Conservation (phyloP, 2,113 vertebrate genomes). For the Syngnathus scovelli region DNA sequence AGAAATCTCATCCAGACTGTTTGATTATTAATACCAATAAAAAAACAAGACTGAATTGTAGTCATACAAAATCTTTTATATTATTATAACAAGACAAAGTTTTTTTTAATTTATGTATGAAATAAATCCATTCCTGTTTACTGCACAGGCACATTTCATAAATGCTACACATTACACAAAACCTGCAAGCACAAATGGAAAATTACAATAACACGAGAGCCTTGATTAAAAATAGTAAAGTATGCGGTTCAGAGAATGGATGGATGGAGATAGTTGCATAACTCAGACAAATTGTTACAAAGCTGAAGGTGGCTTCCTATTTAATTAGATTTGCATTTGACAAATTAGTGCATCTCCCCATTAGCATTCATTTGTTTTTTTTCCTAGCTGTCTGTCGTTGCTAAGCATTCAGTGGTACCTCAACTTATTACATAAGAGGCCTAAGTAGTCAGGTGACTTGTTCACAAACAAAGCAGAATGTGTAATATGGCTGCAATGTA, state of each 20-base stretch:
- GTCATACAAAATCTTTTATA: too few relatives aligned
- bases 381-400: conserved; percentile 22
- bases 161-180: neutral
- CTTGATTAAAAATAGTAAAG: neutral
- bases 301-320: conserved; percentile 34
- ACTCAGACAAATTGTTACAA: conserved; percentile 31
- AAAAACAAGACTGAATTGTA: too few relatives aligned
- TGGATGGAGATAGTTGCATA: too few relatives aligned
- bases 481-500: too few relatives aligned
- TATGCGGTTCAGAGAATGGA: too few relatives aligned
- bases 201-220: neutral
- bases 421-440: conserved; percentile 35
- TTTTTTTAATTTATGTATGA: neutral
- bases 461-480: conserved; percentile 13
- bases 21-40: too few relatives aligned
- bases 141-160: neutral
- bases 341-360: conserved; percentile 26
- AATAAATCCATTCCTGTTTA: neutral
- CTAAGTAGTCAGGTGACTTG: conserved; percentile 16
- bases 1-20: neutral
- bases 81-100: too few relatives aligned
- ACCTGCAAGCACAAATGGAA: neutral
- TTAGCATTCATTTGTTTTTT: conserved; percentile 19
- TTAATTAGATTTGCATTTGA: conserved; percentile 37
- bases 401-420: conserved; percentile 32